Evolutionary conservation across 2,888 invertebrate genomes (phyloP).

Genomic region (Hylaea fasciaria): DNA sequence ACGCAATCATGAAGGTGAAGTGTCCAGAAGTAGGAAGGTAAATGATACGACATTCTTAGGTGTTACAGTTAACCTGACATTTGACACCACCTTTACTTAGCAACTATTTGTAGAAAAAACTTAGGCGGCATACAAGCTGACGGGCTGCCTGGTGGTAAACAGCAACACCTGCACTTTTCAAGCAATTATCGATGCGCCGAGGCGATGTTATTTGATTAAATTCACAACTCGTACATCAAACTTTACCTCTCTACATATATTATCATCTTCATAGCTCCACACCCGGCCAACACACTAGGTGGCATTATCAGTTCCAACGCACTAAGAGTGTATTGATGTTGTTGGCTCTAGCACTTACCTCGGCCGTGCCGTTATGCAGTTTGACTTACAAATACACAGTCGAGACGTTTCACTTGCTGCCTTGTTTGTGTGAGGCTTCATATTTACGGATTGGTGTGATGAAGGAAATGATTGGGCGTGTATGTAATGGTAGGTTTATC

Average conservation of each 20-base stretch:
- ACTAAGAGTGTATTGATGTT: constrained; percentile 75
- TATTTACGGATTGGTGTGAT: constrained; percentile 4
- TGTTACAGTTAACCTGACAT: not conserved
- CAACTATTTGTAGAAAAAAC: too few species aligned
- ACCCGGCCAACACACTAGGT: constrained; percentile 65
- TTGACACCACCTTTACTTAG: too few species aligned
- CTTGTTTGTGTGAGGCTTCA: constrained; percentile 35
- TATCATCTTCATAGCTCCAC: constrained; percentile 20
- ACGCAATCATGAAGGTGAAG: not conserved
- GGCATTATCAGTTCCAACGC: constrained; percentile 61
- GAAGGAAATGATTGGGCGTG: constrained; percentile 3
- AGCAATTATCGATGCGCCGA: too few species aligned
- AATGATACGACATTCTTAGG: not conserved
- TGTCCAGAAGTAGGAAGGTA: not conserved
- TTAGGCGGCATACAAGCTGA: too few species aligned
- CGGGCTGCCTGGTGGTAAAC: too few species aligned
- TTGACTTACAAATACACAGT: constrained; percentile 72
- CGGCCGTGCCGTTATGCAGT: constrained; percentile 69
- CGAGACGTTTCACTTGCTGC: constrained; percentile 70
- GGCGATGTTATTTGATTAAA: too few species aligned
- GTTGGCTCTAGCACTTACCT: constrained; percentile 77
- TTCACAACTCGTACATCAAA: not conserved
- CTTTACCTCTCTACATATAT: not conserved
- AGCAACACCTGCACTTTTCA: too few species aligned
- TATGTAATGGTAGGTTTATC: not conserved